Conservation (phyloP, 2,888 invertebrate species). For the Trichacis sp. region DNA sequence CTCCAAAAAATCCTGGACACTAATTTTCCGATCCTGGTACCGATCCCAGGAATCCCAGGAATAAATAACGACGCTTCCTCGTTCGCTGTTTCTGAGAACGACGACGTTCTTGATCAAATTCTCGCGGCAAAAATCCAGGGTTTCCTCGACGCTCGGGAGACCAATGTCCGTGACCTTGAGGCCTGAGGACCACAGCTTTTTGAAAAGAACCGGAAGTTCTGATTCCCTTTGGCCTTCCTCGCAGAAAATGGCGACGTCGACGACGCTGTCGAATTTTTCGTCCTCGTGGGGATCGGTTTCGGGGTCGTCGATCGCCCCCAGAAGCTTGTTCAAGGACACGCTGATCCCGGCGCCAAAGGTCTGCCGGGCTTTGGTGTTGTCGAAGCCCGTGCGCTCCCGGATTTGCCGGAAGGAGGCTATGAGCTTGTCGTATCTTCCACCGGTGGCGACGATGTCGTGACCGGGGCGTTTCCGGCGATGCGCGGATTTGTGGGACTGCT, state of each 20-base stretch:
- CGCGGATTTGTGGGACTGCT: constrained; percentile 69
- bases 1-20: constrained; percentile 76
- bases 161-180: constrained; percentile 77
- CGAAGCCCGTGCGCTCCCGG: constrained; percentile 62
- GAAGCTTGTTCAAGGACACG: constrained; percentile 84
- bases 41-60: constrained; percentile 75
- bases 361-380: constrained; percentile 58
- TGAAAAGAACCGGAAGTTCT: constrained; percentile 71
- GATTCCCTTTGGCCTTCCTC: constrained; percentile 74
- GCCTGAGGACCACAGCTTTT: constrained; percentile 80
- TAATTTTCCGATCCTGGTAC: constrained; percentile 77
- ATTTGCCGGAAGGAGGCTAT: constrained; percentile 78
- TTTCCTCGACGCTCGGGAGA: constrained; percentile 74
- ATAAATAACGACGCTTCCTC: constrained; percentile 71
- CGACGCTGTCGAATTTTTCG: constrained; percentile 69
- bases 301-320: constrained; percentile 73
- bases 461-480: constrained; percentile 71
- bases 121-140: constrained; percentile 65
- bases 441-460: constrained; percentile 84
- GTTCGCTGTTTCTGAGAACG: constrained; percentile 75
- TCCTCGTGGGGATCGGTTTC: constrained; percentile 68
- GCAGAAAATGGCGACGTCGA: constrained; percentile 79
- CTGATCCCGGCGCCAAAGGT: constrained; percentile 85
- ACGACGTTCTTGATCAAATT: constrained; percentile 72
- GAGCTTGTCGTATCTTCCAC: constrained; percentile 90